Evolutionary conservation across 2,888 invertebrate species (phyloP).

Genomic region (Heteromurus nitidus): DNA sequence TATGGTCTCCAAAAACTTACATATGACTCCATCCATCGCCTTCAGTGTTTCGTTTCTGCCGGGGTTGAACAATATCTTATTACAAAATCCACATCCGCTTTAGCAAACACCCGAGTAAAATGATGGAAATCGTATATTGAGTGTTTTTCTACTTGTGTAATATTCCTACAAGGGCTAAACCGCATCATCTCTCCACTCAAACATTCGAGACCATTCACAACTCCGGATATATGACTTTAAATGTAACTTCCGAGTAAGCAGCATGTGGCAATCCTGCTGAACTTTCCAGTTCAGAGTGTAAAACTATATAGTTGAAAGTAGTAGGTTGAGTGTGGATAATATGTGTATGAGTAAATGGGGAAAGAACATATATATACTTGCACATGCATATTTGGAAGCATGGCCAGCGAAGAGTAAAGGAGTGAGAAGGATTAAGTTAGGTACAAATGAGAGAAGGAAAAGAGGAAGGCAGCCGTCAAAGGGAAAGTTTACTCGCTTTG

Average conservation of each 20-base stretch:
- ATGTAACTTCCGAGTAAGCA: background rate
- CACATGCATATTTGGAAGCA: too few relatives aligned
- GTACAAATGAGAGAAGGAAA: background rate
- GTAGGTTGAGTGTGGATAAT: background rate
- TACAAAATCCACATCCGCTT: constrained; percentile 14
- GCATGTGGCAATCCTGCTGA: constrained; percentile 3
- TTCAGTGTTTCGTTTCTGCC: background rate
- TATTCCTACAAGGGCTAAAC: background rate
- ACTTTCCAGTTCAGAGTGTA: too few relatives aligned
- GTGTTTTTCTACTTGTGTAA: too few relatives aligned
- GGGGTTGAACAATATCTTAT: background rate
- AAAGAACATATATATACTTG: too few relatives aligned
- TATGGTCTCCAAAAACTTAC: background rate
- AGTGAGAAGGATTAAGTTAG: too few relatives aligned
- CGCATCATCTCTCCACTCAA: background rate
- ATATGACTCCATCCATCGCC: background rate
- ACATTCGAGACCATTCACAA: background rate
- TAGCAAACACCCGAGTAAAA: background rate
- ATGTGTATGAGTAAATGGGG: background rate
- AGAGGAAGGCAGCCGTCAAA: constrained; percentile 11
- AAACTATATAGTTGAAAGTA: background rate
- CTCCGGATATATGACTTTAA: constrained; percentile 17
- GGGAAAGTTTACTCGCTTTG: constrained; percentile 37
- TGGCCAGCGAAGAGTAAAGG: background rate
- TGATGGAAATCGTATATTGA: too few relatives aligned